Evolutionary conservation across 1,140 invertebrate species (phyloP).

Genomic region (Scaptomyza montana): DNA sequence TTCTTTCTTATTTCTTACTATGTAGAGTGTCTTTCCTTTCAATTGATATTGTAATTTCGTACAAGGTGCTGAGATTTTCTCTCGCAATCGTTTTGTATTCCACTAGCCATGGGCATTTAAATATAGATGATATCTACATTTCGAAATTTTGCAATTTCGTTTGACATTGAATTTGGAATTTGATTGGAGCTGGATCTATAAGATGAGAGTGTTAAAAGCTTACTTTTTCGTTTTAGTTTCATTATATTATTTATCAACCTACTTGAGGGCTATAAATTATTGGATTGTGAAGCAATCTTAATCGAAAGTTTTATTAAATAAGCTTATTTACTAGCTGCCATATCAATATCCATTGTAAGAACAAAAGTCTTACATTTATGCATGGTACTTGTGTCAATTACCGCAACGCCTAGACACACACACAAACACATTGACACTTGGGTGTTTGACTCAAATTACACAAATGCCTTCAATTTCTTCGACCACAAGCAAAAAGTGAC

Average conservation of each 20-base stretch:
- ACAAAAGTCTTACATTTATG: constrained; percentile 18
- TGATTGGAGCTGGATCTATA: background rate
- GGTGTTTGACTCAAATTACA: constrained; percentile 51
- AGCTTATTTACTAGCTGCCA: background rate
- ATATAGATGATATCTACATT: constrained; percentile 5
- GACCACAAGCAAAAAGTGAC: background rate
- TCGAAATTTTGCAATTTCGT: constrained; percentile 6
- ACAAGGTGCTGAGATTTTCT: constrained; percentile 13
- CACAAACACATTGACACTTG: constrained; percentile 35
- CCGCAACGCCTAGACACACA: background rate
- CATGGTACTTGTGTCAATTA: background rate
- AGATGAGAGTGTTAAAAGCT: too few relatives aligned
- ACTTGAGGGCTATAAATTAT: too few relatives aligned
- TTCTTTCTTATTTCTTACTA: too few relatives aligned
- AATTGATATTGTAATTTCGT: constrained; percentile 45
- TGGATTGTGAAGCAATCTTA: too few relatives aligned
- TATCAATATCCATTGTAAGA: constrained; percentile 12
- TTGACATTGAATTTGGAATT: background rate
- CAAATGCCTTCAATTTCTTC: constrained; percentile 48
- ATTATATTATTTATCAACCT: too few relatives aligned
- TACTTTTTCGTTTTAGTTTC: too few relatives aligned
- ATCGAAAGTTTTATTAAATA: background rate
- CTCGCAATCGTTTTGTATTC: constrained; percentile 9
- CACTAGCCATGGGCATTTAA: background rate
- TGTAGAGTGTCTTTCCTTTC: constrained; percentile 14